Evolutionary conservation across 2,113 vertebrate species (phyloP).

Genomic region (Pterocles gutturalis): DNA sequence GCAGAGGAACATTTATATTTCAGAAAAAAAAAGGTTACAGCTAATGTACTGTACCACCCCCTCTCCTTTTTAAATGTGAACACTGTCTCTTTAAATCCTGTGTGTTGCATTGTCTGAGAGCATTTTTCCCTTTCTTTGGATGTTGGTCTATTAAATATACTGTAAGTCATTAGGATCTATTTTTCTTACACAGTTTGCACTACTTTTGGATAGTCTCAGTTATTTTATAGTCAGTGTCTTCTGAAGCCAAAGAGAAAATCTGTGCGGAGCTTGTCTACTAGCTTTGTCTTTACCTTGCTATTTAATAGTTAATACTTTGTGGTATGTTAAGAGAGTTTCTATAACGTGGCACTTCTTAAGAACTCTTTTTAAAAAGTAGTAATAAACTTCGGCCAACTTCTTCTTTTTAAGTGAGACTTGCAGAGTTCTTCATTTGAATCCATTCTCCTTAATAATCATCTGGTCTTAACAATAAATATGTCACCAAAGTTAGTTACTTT

Average conservation of each 20-base stretch:
- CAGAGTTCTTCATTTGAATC: constrained; percentile 40
- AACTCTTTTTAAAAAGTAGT: constrained; percentile 39
- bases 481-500: constrained; percentile 28
- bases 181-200: constrained; percentile 12
- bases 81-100: neutral
- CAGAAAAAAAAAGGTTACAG: neutral
- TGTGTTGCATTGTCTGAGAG: neutral
- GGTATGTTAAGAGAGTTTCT: constrained; percentile 47
- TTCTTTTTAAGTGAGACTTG: constrained; percentile 54
- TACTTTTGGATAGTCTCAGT: constrained; percentile 15
- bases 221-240: constrained; percentile 30
- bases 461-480: constrained; percentile 37
- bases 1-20: neutral
- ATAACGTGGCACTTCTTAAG: constrained; percentile 60
- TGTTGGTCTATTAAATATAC: neutral
- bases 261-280: neutral
- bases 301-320: constrained; percentile 51
- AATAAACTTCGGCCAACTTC: constrained; percentile 53
- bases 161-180: neutral
- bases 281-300: constrained; percentile 45
- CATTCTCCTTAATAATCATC: constrained; percentile 50
- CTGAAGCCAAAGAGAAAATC: constrained; percentile 19
- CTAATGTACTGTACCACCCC: neutral
- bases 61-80: neutral
- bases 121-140: neutral